Evolutionary conservation across 1,140 invertebrate species (phyloP).

Genomic region (Scaptomyza pallida): DNA sequence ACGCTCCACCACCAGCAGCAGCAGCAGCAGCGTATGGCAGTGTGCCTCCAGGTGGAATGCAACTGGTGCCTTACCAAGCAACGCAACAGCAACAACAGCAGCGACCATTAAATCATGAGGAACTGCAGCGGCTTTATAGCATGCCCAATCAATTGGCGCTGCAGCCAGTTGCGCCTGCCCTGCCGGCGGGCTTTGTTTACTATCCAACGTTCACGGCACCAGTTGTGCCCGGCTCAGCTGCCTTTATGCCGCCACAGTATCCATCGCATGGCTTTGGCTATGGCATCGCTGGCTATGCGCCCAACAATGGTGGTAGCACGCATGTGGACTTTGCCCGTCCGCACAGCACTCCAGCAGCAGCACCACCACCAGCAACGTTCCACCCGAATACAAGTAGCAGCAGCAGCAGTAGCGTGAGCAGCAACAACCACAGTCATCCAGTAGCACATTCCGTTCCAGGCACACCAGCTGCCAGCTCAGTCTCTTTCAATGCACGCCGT

Average conservation of each 20-base stretch:
- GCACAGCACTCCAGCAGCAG: conserved; percentile 28
- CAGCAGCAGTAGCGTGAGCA: conserved; percentile 11
- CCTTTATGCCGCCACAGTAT: conserved; percentile 76
- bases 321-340: conserved; percentile 61
- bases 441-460: conserved; percentile 3
- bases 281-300: conserved; percentile 16
- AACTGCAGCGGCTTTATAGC: conserved; percentile 76
- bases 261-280: conserved; percentile 56
- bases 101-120: conserved; percentile 68
- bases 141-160: conserved; percentile 68
- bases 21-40: conserved; percentile 48
- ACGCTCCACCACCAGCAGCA: conserved; percentile 5
- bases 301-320: conserved; percentile 31
- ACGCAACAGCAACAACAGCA: conserved; percentile 57
- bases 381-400: background rate
- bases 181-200: conserved; percentile 53
- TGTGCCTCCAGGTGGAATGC: conserved; percentile 51
- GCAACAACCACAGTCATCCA: conserved; percentile 13
- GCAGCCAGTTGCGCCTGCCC: conserved; percentile 53
- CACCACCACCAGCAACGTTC: background rate
- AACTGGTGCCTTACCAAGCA: conserved; percentile 72
- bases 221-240: conserved; percentile 70
- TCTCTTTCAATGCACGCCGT: conserved; percentile 19
- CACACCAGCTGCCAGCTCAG: conserved; percentile 20
- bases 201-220: conserved; percentile 61